These are phyloP conservation scores for Hiodon alosoides DNA, from an alignment of 2,113 vertebrate genomes.

Conservation along the genomic window DNA sequence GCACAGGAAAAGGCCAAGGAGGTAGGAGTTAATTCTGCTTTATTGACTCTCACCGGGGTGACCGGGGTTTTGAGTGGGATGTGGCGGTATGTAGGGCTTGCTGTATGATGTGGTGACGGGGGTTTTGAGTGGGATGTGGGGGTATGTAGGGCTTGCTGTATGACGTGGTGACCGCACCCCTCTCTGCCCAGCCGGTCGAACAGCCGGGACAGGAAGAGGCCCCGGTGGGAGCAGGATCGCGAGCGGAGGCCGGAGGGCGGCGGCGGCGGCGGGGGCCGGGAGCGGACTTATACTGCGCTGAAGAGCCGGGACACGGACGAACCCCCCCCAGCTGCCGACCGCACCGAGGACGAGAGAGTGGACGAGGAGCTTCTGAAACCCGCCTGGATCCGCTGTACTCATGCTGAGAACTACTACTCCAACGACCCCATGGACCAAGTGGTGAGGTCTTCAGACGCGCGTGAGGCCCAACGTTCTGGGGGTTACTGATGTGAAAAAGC, in stretches of 20 bases:
- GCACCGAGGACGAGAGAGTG: constrained; percentile 69
- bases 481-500: too few relatives aligned
- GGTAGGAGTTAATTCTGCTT: constrained; percentile 54
- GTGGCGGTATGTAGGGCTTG: too few relatives aligned
- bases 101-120: too few relatives aligned
- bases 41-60: too few relatives aligned
- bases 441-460: constrained; percentile 56
- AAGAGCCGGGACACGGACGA: constrained; percentile 73
- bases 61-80: too few relatives aligned
- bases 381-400: constrained; percentile 94
- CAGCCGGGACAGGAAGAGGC: constrained; percentile 82
- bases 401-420: constrained; percentile 92
- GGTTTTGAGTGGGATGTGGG: too few relatives aligned
- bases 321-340: constrained; percentile 45
- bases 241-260: constrained; percentile 65
- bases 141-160: too few relatives aligned
- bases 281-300: constrained; percentile 53
- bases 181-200: constrained; percentile 64
- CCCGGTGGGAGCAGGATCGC: constrained; percentile 81
- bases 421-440: constrained; percentile 99
- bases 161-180: neutral
- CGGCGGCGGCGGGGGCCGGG: constrained; percentile 55
- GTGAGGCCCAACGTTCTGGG: too few relatives aligned
- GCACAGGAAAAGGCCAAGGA: constrained; percentile 80
- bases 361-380: constrained; percentile 87